Conservation (phyloP, 2,797 vertebrate species). For the Gastrophryne carolinensis region DNA sequence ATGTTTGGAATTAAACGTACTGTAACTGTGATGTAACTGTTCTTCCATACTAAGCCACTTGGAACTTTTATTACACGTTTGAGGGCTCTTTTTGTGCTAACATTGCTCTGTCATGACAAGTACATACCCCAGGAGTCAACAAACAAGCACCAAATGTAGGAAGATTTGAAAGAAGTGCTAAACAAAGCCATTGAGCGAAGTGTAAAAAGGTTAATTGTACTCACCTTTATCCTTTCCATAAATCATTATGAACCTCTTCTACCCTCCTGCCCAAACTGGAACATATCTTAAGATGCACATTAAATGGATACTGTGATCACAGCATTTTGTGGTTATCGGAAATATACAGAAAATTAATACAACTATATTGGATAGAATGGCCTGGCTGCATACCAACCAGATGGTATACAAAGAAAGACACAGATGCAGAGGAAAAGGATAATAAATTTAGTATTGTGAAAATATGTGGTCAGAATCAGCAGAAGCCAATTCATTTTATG, state of each 20-base stretch:
- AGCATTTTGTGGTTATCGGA: neutral
- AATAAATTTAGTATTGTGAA: neutral
- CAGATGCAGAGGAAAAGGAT: neutral
- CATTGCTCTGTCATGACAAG: too few species aligned
- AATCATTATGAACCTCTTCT: neutral
- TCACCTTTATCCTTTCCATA: too few species aligned
- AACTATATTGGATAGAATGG: neutral
- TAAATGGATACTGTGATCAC: neutral
- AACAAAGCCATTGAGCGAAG: too few species aligned
- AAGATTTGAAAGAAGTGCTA: too few species aligned
- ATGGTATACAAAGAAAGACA: conserved; percentile 7
- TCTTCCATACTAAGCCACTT: too few species aligned
- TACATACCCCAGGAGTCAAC: too few species aligned
- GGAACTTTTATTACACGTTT: too few species aligned
- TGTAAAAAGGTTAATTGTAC: too few species aligned
- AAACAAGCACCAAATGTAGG: too few species aligned
- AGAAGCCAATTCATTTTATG: conserved; percentile 10
- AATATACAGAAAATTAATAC: neutral
- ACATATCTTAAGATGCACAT: neutral
- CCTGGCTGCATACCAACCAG: neutral
- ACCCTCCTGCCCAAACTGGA: neutral
- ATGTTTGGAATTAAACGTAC: too few species aligned
- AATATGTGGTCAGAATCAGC: neutral
- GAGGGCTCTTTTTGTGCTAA: too few species aligned
- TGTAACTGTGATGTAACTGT: too few species aligned